Conservation (phyloP, 2,888 invertebrate species). For the Volucella bombylans region DNA sequence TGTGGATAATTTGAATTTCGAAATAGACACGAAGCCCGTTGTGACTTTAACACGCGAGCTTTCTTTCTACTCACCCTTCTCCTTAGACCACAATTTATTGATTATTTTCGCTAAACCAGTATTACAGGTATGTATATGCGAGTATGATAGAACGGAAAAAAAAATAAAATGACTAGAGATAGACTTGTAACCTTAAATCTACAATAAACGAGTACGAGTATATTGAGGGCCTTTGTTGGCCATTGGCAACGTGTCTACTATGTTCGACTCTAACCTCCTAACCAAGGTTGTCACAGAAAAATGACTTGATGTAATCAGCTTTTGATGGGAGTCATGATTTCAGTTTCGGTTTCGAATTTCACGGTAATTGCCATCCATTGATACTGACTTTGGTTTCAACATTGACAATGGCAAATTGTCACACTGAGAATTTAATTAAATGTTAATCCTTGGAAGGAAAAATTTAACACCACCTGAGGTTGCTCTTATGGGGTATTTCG, state of each 20-base stretch:
- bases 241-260: slow-evolving; percentile 3
- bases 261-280: neutral
- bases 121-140: no score
- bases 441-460: slow-evolving; percentile 41
- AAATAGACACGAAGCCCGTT: slow-evolving; percentile 58
- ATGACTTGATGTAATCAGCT: slow-evolving; percentile 41
- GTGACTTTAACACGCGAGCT: slow-evolving; percentile 55
- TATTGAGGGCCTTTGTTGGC: slow-evolving; percentile 16
- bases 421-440: slow-evolving; percentile 59
- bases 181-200: slow-evolving; percentile 33
- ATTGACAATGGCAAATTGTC: slow-evolving; percentile 41
- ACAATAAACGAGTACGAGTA: slow-evolving; percentile 12
- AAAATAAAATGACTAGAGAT: neutral
- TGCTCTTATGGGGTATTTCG: neutral
- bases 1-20: slow-evolving; percentile 62
- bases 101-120: slow-evolving; percentile 35
- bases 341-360: slow-evolving; percentile 42
- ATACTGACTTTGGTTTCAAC: slow-evolving; percentile 9
- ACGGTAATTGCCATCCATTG: slow-evolving; percentile 54
- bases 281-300: slow-evolving; percentile 1
- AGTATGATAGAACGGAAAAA: neutral
- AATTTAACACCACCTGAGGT: slow-evolving; percentile 30
- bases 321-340: slow-evolving; percentile 53
- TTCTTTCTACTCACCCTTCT: neutral
- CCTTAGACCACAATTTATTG: slow-evolving; percentile 32